These are phyloP conservation scores for Rhynchonema sp. DNA, from an alignment of 2,888 invertebrate genomes.

Conservation along the genomic window DNA sequence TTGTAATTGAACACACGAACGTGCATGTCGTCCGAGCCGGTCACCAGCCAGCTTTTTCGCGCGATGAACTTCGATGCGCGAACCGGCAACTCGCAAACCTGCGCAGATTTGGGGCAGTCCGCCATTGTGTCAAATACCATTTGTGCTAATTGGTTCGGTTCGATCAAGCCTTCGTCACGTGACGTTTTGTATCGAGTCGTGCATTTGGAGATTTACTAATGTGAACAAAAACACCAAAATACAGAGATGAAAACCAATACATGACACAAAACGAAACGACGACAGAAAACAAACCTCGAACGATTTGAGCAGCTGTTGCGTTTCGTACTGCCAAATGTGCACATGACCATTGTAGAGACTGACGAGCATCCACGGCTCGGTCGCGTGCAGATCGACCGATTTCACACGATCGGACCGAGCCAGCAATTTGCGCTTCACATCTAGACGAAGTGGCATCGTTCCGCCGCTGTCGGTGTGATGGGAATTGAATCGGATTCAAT, in stretches of 20 bases:
- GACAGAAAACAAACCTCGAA: conserved; percentile 35
- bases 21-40: conserved; percentile 53
- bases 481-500: too few relatives aligned
- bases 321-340: conserved; percentile 97
- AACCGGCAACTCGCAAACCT: conserved; percentile 79
- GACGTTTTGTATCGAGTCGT: neutral
- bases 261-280: neutral
- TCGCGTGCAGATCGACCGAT: conserved; percentile 87
- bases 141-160: too few relatives aligned
- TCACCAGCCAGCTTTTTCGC: conserved; percentile 93
- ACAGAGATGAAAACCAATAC: neutral
- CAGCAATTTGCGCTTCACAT: conserved; percentile 90
- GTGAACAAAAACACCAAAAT: neutral
- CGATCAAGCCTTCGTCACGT: neutral
- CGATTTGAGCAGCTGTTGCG: conserved; percentile 46
- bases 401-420: conserved; percentile 96
- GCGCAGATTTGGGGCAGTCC: too few relatives aligned
- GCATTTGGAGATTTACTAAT: too few relatives aligned
- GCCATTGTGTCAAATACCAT: too few relatives aligned
- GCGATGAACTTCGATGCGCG: conserved; percentile 85
- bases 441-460: conserved; percentile 64
- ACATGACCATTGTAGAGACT: conserved; percentile 96
- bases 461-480: too few relatives aligned
- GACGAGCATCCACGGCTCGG: conserved; percentile 95
- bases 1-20: conserved; percentile 95